phyloP scores from a whole-genome alignment of 2,888 invertebrate genomes.

The Sinohyriopsis cumingii region DNA sequence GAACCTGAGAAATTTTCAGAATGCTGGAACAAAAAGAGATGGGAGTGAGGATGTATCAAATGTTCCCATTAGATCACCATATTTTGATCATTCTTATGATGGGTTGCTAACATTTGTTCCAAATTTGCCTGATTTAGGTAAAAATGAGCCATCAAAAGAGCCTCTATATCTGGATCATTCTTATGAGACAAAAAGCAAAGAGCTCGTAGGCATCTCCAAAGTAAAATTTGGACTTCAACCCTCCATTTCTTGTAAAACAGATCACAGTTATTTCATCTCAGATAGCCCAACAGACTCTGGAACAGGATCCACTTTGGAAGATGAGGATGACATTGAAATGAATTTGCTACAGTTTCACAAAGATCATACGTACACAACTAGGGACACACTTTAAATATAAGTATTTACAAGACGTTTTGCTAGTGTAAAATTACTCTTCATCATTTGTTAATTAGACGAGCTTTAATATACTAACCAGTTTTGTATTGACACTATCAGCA shows the following conservation, averaged over 20 bases:
- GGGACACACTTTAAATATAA: no score
- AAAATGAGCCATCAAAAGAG: conserved; percentile 3
- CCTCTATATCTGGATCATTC: conserved; percentile 21
- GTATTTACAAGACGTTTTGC: no score
- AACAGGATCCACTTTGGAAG: conserved; percentile 32
- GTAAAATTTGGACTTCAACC: not conserved
- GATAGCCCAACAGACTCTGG: conserved; percentile 27
- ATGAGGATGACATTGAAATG: conserved; percentile 4
- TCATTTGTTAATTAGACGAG: no score
- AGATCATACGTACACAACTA: no score
- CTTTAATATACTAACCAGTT: no score
- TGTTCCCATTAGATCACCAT: no score
- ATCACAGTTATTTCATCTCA: conserved; percentile 28
- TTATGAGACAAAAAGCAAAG: conserved; percentile 9
- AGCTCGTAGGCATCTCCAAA: not conserved
- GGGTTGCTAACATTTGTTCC: not conserved
- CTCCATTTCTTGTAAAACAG: conserved; percentile 2
- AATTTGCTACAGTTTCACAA: no score
- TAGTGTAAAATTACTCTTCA: no score
- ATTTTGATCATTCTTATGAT: no score
- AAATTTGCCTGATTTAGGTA: not conserved
- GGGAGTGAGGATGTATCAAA: no score
- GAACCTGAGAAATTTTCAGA: not conserved
- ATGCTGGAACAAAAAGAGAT: no score
- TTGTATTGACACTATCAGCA: no score